These are phyloP conservation scores for Unio pictorum DNA, from an alignment of 2,888 invertebrate species.

Conservation along the genomic window DNA sequence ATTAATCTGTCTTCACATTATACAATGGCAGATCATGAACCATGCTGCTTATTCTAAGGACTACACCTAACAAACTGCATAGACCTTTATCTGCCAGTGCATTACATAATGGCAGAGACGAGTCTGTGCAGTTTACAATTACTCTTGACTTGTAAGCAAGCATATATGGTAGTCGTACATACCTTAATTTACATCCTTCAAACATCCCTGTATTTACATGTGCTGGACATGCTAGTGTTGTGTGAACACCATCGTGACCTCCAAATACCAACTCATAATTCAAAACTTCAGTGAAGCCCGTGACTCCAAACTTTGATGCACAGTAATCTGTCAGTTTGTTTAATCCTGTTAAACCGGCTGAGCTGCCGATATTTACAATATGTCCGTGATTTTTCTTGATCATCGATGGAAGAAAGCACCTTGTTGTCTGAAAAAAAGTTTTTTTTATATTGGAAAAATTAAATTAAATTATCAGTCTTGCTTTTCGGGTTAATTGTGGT, in stretches of 20 bases:
- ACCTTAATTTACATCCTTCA: slow-evolving; percentile 81
- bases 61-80: neutral
- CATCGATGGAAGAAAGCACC: slow-evolving; percentile 94
- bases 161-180: slow-evolving; percentile 5
- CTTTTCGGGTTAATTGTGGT: no score
- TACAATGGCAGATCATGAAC: no score
- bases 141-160: no score
- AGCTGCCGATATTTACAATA: slow-evolving; percentile 92
- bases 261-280: slow-evolving; percentile 70
- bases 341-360: slow-evolving; percentile 85
- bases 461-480: neutral
- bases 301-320: slow-evolving; percentile 92
- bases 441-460: neutral
- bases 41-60: no score
- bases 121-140: no score
- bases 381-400: slow-evolving; percentile 89
- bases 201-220: slow-evolving; percentile 98
- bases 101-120: no score
- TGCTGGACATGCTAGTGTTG: slow-evolving; percentile 93
- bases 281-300: slow-evolving; percentile 92
- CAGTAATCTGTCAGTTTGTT: slow-evolving; percentile 81
- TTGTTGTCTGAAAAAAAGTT: slow-evolving; percentile 81
- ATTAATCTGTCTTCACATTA: no score
- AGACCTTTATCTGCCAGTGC: no score
- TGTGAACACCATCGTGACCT: slow-evolving; percentile 79